Conservation (phyloP, 2,113 vertebrate species). For the Calcarius ornatus region DNA sequence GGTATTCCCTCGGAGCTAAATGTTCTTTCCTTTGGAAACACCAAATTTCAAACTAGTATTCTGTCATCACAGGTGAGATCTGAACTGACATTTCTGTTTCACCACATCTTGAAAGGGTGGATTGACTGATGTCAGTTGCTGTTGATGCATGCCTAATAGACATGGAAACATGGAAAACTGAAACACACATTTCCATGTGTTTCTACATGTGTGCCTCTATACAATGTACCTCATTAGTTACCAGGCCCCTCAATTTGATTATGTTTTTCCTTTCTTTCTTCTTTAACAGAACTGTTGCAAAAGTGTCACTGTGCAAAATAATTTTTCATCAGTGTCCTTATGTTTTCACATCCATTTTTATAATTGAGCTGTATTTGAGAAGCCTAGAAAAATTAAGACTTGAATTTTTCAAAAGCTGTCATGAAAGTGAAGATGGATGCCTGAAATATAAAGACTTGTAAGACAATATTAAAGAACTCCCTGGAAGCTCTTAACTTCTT, state of each 20-base stretch:
- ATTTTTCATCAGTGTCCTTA: not conserved
- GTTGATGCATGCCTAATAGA: too few relatives aligned
- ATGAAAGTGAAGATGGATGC: not conserved
- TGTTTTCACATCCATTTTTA: not conserved
- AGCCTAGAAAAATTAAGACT: not conserved
- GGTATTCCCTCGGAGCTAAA: not conserved
- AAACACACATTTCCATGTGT: rapidly evolving
- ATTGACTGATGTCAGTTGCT: not conserved
- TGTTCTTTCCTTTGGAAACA: not conserved
- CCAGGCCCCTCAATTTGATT: not conserved
- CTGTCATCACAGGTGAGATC: not conserved
- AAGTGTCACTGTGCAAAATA: not conserved
- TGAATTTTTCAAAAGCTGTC: not conserved
- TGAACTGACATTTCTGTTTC: not conserved
- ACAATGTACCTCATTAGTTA: not conserved
- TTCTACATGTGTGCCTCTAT: rapidly evolving
- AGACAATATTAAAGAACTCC: not conserved
- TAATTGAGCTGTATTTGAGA: not conserved
- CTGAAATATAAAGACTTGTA: not conserved
- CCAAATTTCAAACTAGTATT: not conserved
- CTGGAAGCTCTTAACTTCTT: not conserved
- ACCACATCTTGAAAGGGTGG: not conserved
- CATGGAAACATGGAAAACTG: not conserved
- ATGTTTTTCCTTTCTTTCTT: rapidly evolving
- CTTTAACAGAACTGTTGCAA: not conserved